Evolutionary conservation across 2,797 vertebrate genomes (phyloP).

Genomic region (Threskiornis aethiopicus): DNA sequence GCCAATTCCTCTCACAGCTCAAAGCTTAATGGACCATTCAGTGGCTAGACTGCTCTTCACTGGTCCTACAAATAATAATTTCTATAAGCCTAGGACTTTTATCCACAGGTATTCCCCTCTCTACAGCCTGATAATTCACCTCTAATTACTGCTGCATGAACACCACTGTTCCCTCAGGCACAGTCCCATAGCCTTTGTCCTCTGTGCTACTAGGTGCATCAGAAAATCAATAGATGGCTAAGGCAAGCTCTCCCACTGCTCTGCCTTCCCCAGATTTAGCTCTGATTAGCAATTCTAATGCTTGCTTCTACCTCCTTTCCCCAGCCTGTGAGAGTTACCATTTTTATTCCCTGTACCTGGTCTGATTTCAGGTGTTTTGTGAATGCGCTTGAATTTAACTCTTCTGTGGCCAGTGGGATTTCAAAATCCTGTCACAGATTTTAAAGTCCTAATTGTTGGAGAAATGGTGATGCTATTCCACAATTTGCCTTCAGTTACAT

Average conservation of each 20-base stretch:
- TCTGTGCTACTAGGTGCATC: neutral
- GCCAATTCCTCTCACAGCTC: conserved; percentile 3
- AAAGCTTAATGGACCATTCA: conserved; percentile 41
- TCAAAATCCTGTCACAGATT: neutral
- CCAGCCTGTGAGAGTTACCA: neutral
- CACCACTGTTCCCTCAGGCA: neutral
- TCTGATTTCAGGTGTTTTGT: neutral
- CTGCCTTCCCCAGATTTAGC: neutral
- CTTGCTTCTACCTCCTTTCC: neutral
- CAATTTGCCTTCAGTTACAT: neutral
- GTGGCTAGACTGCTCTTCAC: neutral
- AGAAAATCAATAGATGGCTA: conserved; percentile 26
- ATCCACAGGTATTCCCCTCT: conserved; percentile 11
- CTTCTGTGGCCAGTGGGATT: neutral
- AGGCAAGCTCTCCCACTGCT: neutral
- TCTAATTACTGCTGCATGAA: conserved; percentile 36
- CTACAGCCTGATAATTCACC: conserved; percentile 15
- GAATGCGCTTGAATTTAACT: neutral
- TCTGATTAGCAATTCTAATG: conserved; percentile 1
- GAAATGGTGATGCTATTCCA: neutral
- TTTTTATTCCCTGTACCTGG: neutral
- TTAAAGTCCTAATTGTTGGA: neutral
- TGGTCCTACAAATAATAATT: conserved; percentile 27
- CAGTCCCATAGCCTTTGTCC: neutral
- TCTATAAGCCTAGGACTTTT: conserved; percentile 8